A percentile compares a stretch with the other conserved stretches of the same genome.
Conservation (phyloP, 2,113 vertebrate genomes). For the Micronycteris hirsuta region DNA sequence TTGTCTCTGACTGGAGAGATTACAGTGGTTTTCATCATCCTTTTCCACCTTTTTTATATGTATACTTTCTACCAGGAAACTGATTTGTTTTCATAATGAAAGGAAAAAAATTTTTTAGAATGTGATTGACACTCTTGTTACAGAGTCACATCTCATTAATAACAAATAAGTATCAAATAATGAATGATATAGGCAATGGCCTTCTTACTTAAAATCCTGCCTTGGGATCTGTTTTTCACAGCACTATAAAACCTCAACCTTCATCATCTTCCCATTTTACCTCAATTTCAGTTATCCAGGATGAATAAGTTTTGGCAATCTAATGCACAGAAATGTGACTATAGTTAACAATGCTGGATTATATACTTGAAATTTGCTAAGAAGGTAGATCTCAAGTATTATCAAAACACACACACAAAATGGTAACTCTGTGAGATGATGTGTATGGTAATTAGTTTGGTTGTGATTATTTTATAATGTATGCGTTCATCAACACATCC, state of each 20-base stretch:
- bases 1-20: background rate
- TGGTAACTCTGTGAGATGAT: background rate
- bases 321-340: background rate
- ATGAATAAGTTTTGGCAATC: background rate
- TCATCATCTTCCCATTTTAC: background rate
- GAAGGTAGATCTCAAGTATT: background rate
- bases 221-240: background rate
- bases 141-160: background rate
- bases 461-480: background rate
- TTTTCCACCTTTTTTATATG: background rate
- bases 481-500: background rate
- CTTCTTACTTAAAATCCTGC: background rate
- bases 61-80: background rate
- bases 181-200: background rate
- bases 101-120: conserved; percentile 1
- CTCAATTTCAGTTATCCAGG: background rate
- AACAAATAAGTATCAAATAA: background rate
- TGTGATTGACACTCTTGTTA: background rate
- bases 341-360: background rate
- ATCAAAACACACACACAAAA: background rate
- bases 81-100: background rate
- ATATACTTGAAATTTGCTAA: background rate
- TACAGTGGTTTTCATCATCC: background rate
- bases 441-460: background rate
- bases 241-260: background rate